Base-by-base conservation (phyloP, 1,140 invertebrate species). In the Apocrypta bakeri region DNA sequence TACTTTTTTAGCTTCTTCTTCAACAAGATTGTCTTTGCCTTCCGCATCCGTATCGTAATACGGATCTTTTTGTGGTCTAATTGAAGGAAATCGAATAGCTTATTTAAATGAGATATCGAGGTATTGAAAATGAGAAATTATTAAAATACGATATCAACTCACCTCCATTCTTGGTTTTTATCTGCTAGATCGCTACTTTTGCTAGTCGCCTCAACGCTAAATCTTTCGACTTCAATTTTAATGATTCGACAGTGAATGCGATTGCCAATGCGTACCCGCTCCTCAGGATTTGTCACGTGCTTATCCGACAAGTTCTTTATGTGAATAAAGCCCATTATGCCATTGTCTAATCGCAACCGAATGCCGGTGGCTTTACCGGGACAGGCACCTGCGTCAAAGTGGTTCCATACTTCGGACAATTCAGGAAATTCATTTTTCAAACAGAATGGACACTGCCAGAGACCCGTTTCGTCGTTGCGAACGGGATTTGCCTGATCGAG, bases 401-500 rank as follows among this genome's bases (percentile, higher is more conserved):
- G 98, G 93, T 98, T 98, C 98, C 98, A 99, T 6, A 99, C 97
- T 92, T 99, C 98, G 56, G 97, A 97, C 1, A 99, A 92, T 89
- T 99, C 98, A 0, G 97, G 96, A 87, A 99, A 99, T 89, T 98
- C 97, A 90, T 98, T 98, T 88, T 98, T 98, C 83, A 97, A 92
- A 93, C 99, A 99, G 90, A 99, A 99, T 0, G 98, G 98, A 93
- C 99, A 99, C 88, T 98, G 97, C 98, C 98, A 99, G 8, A 98
- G 92, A 6, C 97, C 97, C 42, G 97, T 98, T 87, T 98, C 97
- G 81, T 98, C 97, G 87, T 98, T 97, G 84, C 97, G 94, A 24
- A 98, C 96, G 0, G 98, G 98, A 93, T 99, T 98, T 0, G 98
- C 98, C 87, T 98, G 95, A 90, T 99, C 98, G 24, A 99, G 90